These are phyloP conservation scores for Maniola jurtina DNA, from an alignment of 1,140 invertebrate species.

Conservation along the genomic window DNA sequence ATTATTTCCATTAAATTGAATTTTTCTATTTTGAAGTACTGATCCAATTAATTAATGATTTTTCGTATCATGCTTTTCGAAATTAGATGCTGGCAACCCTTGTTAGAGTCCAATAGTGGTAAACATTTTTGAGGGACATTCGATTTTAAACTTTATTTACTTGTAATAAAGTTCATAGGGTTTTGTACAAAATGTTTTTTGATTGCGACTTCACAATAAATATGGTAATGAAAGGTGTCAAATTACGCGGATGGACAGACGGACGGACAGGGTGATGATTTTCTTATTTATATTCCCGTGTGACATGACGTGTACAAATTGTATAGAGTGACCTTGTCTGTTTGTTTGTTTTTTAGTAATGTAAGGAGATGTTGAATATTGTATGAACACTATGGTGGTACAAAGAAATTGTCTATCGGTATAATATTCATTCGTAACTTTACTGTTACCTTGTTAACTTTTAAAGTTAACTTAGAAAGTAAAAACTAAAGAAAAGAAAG, in stretches of 20 bases:
- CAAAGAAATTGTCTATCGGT: neutral
- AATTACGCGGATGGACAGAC: slow-evolving; percentile 53
- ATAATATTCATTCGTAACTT: neutral
- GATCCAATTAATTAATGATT: neutral
- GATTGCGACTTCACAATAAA: slow-evolving; percentile 54
- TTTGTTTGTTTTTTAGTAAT: slow-evolving; percentile 28
- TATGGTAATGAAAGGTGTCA: slow-evolving; percentile 66
- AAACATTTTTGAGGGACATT: neutral
- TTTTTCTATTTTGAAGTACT: neutral
- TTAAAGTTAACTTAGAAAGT: too few relatives aligned
- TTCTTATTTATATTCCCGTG: slow-evolving; percentile 64
- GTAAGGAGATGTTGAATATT: neutral
- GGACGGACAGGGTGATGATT: slow-evolving; percentile 59
- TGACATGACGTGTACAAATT: slow-evolving; percentile 52
- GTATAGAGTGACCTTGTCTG: slow-evolving; percentile 27
- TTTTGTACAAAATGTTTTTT: slow-evolving; percentile 9
- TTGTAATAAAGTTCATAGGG: slow-evolving; percentile 8
- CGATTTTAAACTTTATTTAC: slow-evolving; percentile 16
- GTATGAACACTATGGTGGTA: neutral
- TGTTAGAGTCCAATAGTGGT: neutral
- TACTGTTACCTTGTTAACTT: too few relatives aligned
- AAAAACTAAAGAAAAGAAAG: too few relatives aligned
- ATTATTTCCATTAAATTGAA: neutral
- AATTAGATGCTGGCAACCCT: neutral
- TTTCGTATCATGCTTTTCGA: neutral